Percentiles rank a stretch among this genome's conserved stretches.
Conservation (phyloP, 1,140 invertebrate species). For the Magallana ariakensis region DNA sequence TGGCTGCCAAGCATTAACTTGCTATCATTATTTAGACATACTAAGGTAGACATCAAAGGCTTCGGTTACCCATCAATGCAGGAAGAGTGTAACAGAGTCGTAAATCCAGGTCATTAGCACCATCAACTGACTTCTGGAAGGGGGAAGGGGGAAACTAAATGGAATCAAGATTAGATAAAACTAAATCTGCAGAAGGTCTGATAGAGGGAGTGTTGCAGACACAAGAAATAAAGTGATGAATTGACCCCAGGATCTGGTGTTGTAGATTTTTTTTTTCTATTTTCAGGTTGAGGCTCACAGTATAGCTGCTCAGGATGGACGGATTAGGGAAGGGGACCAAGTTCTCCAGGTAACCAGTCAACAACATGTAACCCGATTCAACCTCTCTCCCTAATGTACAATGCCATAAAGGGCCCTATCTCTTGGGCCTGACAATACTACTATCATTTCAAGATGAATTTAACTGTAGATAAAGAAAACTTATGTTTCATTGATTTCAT, state of each 20-base stretch:
- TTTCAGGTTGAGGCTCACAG: constrained; percentile 85
- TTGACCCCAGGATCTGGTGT: neutral
- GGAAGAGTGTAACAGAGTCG: neutral
- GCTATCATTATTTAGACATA: constrained; percentile 28
- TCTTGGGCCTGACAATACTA: no score
- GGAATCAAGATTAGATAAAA: constrained; percentile 13
- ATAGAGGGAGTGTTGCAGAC: neutral
- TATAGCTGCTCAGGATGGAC: constrained; percentile 85
- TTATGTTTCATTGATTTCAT: neutral
- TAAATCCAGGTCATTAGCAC: neutral
- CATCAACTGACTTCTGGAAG: neutral
- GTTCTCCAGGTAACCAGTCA: constrained; percentile 81
- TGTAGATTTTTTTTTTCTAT: constrained; percentile 39
- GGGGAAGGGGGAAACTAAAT: neutral
- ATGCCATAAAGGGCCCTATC: neutral
- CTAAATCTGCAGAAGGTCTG: neutral
- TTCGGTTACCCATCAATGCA: neutral
- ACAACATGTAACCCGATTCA: neutral
- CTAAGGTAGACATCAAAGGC: constrained; percentile 15
- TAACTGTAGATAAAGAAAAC: neutral
- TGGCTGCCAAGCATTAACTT: neutral
- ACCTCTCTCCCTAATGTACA: neutral
- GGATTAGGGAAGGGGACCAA: constrained; percentile 87
- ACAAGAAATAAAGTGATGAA: neutral
- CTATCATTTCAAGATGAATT: no score